Conservation (phyloP, 2,113 vertebrate genomes). For the Ptilonorhynchus violaceus region DNA sequence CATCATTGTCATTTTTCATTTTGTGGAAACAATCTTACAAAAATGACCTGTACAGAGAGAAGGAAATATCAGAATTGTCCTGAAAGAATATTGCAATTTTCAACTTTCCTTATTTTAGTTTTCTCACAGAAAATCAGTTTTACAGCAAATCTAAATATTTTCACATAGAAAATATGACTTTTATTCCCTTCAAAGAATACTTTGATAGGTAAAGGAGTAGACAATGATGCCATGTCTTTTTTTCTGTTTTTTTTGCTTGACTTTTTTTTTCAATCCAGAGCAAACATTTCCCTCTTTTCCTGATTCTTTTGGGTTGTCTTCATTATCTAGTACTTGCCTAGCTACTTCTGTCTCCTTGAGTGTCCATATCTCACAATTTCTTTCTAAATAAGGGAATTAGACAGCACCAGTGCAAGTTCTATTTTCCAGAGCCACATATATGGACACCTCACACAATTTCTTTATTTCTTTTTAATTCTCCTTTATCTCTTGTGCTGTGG, state of each 20-base stretch:
- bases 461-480: neutral
- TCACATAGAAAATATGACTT: neutral
- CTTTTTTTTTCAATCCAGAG: neutral
- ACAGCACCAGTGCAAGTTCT: neutral
- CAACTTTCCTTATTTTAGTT: neutral
- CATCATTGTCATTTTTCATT: fast-evolving
- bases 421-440: neutral
- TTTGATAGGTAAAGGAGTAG: neutral
- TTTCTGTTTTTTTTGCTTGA: fast-evolving
- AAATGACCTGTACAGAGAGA: neutral
- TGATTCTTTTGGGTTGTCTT: neutral
- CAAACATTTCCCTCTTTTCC: neutral
- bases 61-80: neutral
- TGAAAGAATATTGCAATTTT: neutral
- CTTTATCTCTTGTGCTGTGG: neutral
- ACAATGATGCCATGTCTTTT: neutral
- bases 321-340: neutral
- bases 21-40: neutral
- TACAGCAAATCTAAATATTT: neutral
- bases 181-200: neutral
- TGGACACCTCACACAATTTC: neutral
- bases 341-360: neutral
- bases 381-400: neutral
- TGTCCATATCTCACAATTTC: neutral
- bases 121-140: neutral